phyloP scores from a whole-genome alignment of 2,113 vertebrate species.

The Platycercus adscitus region DNA sequence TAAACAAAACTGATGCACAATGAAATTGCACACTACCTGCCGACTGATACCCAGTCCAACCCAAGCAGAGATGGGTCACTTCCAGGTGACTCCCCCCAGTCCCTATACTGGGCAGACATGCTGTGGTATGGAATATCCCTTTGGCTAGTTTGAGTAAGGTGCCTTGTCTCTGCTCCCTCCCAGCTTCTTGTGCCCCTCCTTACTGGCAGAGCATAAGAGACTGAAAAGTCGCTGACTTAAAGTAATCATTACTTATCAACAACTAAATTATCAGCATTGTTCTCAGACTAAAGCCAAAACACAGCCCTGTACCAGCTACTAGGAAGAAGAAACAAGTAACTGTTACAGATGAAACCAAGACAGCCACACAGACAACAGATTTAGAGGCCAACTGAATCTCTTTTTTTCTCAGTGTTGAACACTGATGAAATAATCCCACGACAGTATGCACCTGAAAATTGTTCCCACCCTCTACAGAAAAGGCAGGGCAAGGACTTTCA shows the following conservation, averaged over 20 bases:
- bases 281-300: background rate
- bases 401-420: background rate
- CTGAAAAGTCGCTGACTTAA: background rate
- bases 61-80: background rate
- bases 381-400: background rate
- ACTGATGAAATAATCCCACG: background rate
- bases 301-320: background rate
- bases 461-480: rapidly evolving
- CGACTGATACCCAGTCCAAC: too few relatives aligned
- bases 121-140: background rate
- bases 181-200: background rate
- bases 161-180: background rate
- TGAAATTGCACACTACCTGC: too few relatives aligned
- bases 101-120: background rate
- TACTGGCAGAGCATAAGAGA: background rate
- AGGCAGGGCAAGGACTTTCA: background rate
- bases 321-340: background rate
- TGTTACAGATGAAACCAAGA: background rate
- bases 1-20: too few relatives aligned
- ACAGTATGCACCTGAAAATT: background rate
- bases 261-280: background rate
- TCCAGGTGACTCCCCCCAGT: background rate
- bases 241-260: background rate
- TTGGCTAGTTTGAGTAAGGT: background rate
- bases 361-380: background rate